Conservation (phyloP, 1,140 invertebrate genomes). For the Bradynema listronoti region DNA sequence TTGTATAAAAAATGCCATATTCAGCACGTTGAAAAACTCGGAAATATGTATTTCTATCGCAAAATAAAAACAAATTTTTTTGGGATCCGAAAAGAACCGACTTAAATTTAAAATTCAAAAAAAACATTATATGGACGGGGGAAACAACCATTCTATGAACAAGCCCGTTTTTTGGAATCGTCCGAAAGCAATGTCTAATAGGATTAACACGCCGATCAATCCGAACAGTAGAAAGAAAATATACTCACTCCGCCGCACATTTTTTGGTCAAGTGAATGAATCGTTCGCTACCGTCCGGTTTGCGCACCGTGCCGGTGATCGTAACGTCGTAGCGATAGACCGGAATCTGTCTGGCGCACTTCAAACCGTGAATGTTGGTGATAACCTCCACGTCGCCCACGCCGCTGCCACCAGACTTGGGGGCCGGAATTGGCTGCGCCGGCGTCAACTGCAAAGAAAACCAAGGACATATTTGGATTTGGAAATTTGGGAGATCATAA, state of each 20-base stretch:
- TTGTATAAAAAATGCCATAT: too few relatives aligned
- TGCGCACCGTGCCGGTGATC: not conserved
- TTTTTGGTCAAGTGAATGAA: constrained; percentile 9
- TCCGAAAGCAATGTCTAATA: too few relatives aligned
- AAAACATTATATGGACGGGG: not conserved
- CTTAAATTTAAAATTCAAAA: not conserved
- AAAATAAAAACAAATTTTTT: not conserved
- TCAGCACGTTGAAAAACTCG: too few relatives aligned
- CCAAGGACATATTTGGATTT: too few relatives aligned
- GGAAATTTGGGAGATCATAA: constrained; percentile 6
- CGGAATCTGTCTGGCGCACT: constrained; percentile 4
- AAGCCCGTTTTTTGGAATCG: too few relatives aligned
- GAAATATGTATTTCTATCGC: too few relatives aligned
- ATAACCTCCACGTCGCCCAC: constrained; percentile 1
- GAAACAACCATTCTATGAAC: not conserved
- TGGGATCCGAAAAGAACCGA: not conserved
- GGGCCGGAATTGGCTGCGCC: constrained; percentile 2
- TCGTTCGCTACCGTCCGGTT: not conserved
- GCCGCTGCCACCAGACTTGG: not conserved
- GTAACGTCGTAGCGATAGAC: constrained; percentile 14
- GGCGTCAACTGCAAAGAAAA: constrained; percentile 7
- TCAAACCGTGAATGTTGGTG: constrained; percentile 6
- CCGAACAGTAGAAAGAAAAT: not conserved
- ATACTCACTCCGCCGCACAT: constrained; percentile 2
- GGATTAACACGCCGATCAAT: not conserved